Percentiles rank a stretch among this genome's conserved stretches.
Evolutionary conservation across 2,797 vertebrate genomes (phyloP).

Genomic region (Sebastes trivittatus): DNA sequence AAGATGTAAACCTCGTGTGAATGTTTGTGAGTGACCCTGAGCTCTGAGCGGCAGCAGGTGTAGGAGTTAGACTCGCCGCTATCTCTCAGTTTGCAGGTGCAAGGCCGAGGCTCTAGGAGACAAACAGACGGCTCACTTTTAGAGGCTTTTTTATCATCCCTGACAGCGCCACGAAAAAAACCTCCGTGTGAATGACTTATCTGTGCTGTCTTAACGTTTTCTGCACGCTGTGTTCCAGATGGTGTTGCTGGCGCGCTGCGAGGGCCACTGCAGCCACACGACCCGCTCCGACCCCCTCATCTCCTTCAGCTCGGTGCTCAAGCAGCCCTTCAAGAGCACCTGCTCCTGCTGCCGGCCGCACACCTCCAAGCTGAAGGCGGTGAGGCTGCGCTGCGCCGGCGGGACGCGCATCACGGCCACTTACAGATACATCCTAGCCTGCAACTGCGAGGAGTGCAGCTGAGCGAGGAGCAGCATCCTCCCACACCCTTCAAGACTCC

Average conservation of each 20-base stretch:
- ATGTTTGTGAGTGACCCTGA: conserved; percentile 23
- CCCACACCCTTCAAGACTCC: conserved; percentile 21
- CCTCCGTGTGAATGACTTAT: background rate
- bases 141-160: background rate
- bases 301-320: conserved; percentile 95
- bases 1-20: background rate
- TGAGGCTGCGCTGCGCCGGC: conserved; percentile 91
- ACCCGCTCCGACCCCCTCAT: conserved; percentile 95
- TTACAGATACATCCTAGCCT: conserved; percentile 97
- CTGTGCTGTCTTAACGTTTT: background rate
- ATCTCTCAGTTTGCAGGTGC: conserved; percentile 71
- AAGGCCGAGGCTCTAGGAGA: conserved; percentile 44
- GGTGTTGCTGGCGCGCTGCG: conserved; percentile 95
- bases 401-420: conserved; percentile 95
- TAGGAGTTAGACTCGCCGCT: conserved; percentile 37
- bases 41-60: conserved; percentile 46
- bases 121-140: background rate
- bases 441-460: conserved; percentile 96
- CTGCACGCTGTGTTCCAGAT: conserved; percentile 81
- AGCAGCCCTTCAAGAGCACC: conserved; percentile 94
- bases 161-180: background rate
- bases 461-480: conserved; percentile 64
- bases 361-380: conserved; percentile 97
- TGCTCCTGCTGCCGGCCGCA: conserved; percentile 96
- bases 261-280: conserved; percentile 93